Conservation (phyloP, 1,140 invertebrate genomes). For the Macrocentrus cingulum region DNA sequence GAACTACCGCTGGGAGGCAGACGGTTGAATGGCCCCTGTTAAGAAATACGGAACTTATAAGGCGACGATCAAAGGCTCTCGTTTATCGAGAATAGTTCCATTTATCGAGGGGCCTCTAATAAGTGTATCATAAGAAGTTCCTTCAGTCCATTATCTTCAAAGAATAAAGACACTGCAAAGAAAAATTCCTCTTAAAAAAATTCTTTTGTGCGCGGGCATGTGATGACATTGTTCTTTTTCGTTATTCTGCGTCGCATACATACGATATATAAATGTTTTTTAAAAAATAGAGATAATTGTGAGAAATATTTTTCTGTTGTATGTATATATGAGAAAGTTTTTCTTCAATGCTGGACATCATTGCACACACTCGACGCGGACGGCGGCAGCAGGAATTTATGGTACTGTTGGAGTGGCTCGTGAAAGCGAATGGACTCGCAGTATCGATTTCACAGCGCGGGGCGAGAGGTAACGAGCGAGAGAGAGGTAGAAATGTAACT, state of each 20-base stretch:
- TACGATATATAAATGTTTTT: no score
- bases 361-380: neutral
- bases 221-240: no score
- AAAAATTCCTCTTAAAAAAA: neutral
- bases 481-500: slow-evolving; percentile 6
- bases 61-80: slow-evolving; percentile 1
- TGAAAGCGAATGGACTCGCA: slow-evolving; percentile 17
- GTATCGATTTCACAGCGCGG: slow-evolving; percentile 12
- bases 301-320: no score
- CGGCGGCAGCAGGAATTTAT: slow-evolving; percentile 15
- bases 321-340: no score
- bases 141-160: neutral
- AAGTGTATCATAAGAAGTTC: neutral
- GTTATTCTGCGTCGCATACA: no score
- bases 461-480: neutral
- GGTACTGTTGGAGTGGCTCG: slow-evolving; percentile 5
- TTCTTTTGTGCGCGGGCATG: no score
- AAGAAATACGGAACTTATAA: neutral
- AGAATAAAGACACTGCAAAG: neutral
- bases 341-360: neutral
- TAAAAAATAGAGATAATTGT: no score
- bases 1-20: neutral
- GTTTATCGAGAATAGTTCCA: slow-evolving; percentile 13
- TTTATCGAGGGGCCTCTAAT: slow-evolving; percentile 1
- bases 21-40: neutral